A percentile compares a stretch with the other conserved stretches of the same genome.
Evolutionary conservation across 2,888 invertebrate genomes (phyloP).

Genomic region (Phasia obesa): DNA sequence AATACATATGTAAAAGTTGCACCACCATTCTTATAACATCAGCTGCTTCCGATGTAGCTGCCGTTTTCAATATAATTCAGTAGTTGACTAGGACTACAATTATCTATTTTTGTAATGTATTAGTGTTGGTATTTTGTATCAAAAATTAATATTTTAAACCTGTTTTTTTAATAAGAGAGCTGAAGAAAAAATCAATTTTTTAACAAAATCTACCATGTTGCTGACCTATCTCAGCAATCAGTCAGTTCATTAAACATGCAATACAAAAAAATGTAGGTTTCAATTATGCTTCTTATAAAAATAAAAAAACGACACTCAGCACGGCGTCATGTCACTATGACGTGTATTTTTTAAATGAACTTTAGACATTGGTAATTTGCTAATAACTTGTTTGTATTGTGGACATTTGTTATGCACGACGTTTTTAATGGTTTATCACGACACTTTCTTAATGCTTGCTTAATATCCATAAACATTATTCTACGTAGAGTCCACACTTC

Average conservation of each 20-base stretch:
- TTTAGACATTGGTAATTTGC: constrained; percentile 14
- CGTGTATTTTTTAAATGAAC: constrained; percentile 43
- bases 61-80: too few relatives aligned
- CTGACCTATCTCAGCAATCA: constrained; percentile 50
- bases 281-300: neutral
- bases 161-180: neutral
- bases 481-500: neutral
- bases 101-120: too few relatives aligned
- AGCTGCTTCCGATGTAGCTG: too few relatives aligned
- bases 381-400: constrained; percentile 27
- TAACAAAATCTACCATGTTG: constrained; percentile 29
- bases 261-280: constrained; percentile 23
- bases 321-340: constrained; percentile 18
- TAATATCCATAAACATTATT: too few relatives aligned
- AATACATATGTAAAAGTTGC: too few relatives aligned
- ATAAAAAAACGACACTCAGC: neutral
- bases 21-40: too few relatives aligned
- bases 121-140: neutral
- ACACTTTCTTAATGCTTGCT: neutral
- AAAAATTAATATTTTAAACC: neutral
- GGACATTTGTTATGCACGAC: neutral
- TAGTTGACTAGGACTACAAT: too few relatives aligned
- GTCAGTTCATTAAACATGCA: constrained; percentile 41
- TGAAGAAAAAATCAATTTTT: constrained; percentile 4
- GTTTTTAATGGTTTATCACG: neutral